phyloP scores from a whole-genome alignment of 1,140 invertebrate genomes.

The Potamilus streckersoni region DNA sequence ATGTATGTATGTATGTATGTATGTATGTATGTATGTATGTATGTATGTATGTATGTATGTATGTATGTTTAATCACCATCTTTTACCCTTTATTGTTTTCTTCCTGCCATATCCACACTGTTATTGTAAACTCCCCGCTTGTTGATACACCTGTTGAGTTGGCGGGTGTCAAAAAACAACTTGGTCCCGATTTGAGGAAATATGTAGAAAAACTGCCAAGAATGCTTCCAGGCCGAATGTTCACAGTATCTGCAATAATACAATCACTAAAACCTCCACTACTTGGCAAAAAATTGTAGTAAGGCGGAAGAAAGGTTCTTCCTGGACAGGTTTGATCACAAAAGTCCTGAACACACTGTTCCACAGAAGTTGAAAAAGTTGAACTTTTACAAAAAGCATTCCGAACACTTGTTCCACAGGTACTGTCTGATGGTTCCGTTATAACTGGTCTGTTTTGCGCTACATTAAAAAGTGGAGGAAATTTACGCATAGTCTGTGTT shows the following conservation, averaged over 20 bases:
- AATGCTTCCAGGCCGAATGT: slow-evolving; percentile 44
- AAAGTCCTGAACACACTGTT: slow-evolving; percentile 49
- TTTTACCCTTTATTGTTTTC: slow-evolving; percentile 45
- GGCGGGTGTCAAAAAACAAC: slow-evolving; percentile 50
- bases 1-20: too few relatives aligned
- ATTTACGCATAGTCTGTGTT: slow-evolving; percentile 34
- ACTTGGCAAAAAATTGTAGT: slow-evolving; percentile 32
- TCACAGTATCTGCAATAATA: slow-evolving; percentile 55
- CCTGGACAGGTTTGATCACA: slow-evolving; percentile 59
- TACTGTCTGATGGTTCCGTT: slow-evolving; percentile 55
- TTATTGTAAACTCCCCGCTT: slow-evolving; percentile 54
- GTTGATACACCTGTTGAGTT: slow-evolving; percentile 34
- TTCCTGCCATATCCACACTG: slow-evolving; percentile 59
- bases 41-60: too few relatives aligned
- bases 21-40: too few relatives aligned
- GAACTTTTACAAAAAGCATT: slow-evolving; percentile 61
- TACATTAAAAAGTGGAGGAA: slow-evolving; percentile 58
- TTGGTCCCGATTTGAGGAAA: slow-evolving; percentile 36
- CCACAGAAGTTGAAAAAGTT: slow-evolving; percentile 41
- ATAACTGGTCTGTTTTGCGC: slow-evolving; percentile 44
- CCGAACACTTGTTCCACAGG: slow-evolving; percentile 54
- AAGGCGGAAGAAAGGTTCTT: slow-evolving; percentile 33
- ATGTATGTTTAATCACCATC: not conserved
- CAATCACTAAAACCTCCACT: slow-evolving; percentile 46
- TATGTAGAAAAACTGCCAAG: slow-evolving; percentile 38